phyloP scores from a whole-genome alignment of 2,113 vertebrate genomes.

The Xenus cinereus region DNA sequence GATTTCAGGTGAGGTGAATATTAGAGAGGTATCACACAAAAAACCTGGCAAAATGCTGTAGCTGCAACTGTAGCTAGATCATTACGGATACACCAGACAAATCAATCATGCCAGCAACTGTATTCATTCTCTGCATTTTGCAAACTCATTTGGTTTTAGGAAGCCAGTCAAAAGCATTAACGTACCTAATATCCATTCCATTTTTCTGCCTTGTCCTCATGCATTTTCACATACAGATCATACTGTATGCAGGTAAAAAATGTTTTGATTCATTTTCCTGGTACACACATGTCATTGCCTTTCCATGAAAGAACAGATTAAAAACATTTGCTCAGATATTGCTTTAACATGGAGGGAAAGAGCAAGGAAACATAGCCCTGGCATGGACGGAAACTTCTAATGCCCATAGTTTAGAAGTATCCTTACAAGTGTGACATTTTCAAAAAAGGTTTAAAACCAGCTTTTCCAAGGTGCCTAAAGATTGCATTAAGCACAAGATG shows the following conservation, averaged over 20 bases:
- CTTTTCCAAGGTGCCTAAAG: constrained; percentile 10
- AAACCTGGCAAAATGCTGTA: neutral
- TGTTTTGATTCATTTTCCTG: neutral
- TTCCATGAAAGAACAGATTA: neutral
- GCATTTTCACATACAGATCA: neutral
- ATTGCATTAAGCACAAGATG: neutral
- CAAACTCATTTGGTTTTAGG: neutral
- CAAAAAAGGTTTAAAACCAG: neutral
- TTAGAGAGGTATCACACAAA: neutral
- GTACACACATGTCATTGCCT: neutral
- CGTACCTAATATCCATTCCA: neutral
- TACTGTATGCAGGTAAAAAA: neutral
- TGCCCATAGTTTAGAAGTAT: neutral
- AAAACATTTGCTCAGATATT: neutral
- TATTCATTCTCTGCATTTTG: neutral
- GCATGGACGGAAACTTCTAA: neutral
- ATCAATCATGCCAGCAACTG: neutral
- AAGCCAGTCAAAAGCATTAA: neutral
- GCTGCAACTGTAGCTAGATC: neutral
- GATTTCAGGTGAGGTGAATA: neutral
- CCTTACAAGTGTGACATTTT: neutral
- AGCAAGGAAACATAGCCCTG: neutral
- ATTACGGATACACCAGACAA: neutral
- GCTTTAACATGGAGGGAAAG: neutral
- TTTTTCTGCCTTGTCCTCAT: neutral